Evolutionary conservation across 2,113 vertebrate species (phyloP), one percentile per base, ranked within the genome.

Genomic region (Macquaria australasica): DNA sequence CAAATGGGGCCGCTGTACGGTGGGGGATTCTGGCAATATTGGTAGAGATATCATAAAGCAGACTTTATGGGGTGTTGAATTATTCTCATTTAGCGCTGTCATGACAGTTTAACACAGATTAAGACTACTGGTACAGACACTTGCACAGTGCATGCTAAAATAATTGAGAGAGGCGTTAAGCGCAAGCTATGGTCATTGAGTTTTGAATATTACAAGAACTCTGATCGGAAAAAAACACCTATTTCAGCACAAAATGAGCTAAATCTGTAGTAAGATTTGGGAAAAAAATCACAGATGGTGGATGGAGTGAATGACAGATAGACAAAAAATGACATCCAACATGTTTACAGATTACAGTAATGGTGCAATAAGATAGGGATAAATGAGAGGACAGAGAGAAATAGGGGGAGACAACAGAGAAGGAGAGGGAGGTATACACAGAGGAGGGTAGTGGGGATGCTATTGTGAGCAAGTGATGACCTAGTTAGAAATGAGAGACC

Each of bases 401-500:
- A 56, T 6, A 16, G 39, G 31, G 23, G 41, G 56, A 45, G 53
- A 31, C 58, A 64, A 62, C 20, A 69, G 39, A 62, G 70, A 60
- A 70, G 41, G 31, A 58, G 83, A 74, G 60, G 45, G 74, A 66
- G 71, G 59, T 81, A 88, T 82, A 45, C 76, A 88, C 76, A 85
- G 53, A 84, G 79, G 84, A 88, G 51, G 58, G 58, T 59, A 15
- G 77, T 69, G 64, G 79, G 77, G 77, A 83, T 81, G 76, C 86
- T 87, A 88, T 71, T 88, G 88, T 88, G 83, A 91, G 88, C 78
- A 80, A 90, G 74, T 79, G 82, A 86, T 94, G 93, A 94, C 93
- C 94, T 92, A 95, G 91, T 93, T 93, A 92, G 86, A 90, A 93
- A 91, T n/a, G 72, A 79, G 82, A 82, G 90, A 81, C 83, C 90